Evolutionary conservation across 1,140 invertebrate species (phyloP).

Genomic region (Bombus waltoni): DNA sequence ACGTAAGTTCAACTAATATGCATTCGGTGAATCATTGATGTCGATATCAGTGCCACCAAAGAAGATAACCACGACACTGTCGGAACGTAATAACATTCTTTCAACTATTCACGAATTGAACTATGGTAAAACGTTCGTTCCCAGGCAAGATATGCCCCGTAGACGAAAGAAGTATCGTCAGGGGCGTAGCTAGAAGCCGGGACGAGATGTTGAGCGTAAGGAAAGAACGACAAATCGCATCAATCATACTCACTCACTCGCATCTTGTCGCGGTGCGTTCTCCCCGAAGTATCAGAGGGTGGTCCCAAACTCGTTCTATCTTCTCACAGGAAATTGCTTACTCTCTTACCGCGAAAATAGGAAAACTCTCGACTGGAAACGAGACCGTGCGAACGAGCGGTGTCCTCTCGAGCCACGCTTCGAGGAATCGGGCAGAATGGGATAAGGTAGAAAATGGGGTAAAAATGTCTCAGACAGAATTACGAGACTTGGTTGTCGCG

Average conservation of each 20-base stretch:
- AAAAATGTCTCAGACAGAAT: slow-evolving; percentile 28
- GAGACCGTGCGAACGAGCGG: slow-evolving; percentile 35
- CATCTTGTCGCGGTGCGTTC: slow-evolving; percentile 49
- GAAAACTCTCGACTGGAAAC: slow-evolving; percentile 40
- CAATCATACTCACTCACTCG: slow-evolving; percentile 74
- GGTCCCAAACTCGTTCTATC: slow-evolving; percentile 63
- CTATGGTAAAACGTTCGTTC: background rate
- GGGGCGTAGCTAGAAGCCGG: slow-evolving; percentile 33
- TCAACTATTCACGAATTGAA: background rate
- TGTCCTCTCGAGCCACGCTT: slow-evolving; percentile 13
- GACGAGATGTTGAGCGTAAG: slow-evolving; percentile 62
- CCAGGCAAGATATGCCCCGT: background rate
- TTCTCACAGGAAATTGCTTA: slow-evolving; percentile 68
- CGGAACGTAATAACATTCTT: background rate
- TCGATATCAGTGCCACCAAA: background rate
- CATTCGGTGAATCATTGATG: background rate
- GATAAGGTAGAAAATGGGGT: background rate
- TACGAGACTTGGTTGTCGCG: slow-evolving; percentile 14
- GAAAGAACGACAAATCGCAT: slow-evolving; percentile 66
- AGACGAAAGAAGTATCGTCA: slow-evolving; percentile 27
- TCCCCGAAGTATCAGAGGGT: slow-evolving; percentile 49
- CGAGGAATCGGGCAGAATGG: background rate
- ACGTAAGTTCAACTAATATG: background rate
- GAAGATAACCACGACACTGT: background rate
- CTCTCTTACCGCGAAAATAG: slow-evolving; percentile 56